Conservation (phyloP, 2,888 invertebrate genomes). For the Cactoblastis cactorum region DNA sequence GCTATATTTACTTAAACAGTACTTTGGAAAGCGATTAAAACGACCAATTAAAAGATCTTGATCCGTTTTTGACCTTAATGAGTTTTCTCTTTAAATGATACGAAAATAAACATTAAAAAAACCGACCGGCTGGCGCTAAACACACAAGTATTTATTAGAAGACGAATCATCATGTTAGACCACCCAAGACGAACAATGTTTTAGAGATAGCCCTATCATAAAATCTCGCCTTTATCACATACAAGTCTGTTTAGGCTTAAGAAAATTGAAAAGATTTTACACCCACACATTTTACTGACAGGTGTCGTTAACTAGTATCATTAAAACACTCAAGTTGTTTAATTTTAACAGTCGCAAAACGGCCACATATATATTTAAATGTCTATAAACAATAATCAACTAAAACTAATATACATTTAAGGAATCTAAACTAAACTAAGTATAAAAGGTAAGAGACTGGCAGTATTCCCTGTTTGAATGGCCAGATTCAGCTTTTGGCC, state of each 20-base stretch:
- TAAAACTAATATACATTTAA: too few relatives aligned
- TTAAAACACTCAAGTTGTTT: constrained; percentile 47
- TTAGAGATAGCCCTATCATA: constrained; percentile 66
- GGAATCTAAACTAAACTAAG: too few relatives aligned
- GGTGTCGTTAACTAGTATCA: constrained; percentile 46
- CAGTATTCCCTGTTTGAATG: too few relatives aligned
- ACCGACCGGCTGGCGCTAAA: constrained; percentile 48
- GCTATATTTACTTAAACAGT: neutral
- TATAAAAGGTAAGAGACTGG: too few relatives aligned
- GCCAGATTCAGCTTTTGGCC: too few relatives aligned
- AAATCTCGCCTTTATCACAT: constrained; percentile 72
- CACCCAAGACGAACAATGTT: constrained; percentile 76
- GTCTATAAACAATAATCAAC: too few relatives aligned
- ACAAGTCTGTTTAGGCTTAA: constrained; percentile 48
- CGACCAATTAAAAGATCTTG: constrained; percentile 15
- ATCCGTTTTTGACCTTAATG: constrained; percentile 28
- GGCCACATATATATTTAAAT: too few relatives aligned
- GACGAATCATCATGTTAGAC: constrained; percentile 59
- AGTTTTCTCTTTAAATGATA: constrained; percentile 49
- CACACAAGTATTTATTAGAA: constrained; percentile 65
- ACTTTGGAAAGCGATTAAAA: neutral
- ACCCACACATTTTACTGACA: constrained; percentile 59
- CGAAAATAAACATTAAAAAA: constrained; percentile 57
- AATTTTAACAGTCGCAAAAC: constrained; percentile 48
- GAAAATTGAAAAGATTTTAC: constrained; percentile 63